Percentiles rank a stretch among this genome's conserved stretches.
Conservation (phyloP, 2,797 vertebrate genomes). For the Synanceia verrucosa region DNA sequence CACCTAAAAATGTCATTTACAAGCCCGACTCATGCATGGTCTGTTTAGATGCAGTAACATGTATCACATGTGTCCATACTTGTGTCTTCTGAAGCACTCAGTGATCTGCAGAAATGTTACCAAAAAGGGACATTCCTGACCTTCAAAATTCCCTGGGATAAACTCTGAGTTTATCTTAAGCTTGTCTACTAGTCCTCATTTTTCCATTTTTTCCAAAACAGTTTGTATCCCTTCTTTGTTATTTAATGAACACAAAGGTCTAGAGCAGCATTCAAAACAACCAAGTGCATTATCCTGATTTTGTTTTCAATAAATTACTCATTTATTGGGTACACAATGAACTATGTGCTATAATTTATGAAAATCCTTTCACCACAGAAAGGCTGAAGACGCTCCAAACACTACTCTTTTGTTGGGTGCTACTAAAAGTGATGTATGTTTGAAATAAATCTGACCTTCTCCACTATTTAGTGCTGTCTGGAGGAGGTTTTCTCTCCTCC, state of each 20-base stretch:
- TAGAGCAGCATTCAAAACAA: not conserved
- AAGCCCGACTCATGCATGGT: not conserved
- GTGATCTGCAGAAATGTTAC: not conserved
- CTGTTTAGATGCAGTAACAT: not conserved
- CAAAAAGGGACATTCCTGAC: not conserved
- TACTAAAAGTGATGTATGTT: slow-evolving; percentile 52
- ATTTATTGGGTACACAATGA: slow-evolving; percentile 16
- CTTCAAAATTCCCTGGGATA: not conserved
- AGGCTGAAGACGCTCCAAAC: slow-evolving; percentile 1
- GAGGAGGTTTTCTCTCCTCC: not conserved
- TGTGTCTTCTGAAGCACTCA: not conserved
- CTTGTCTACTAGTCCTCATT: not conserved
- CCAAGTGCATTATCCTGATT: slow-evolving; percentile 15
- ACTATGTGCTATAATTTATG: slow-evolving; percentile 10
- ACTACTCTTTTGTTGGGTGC: slow-evolving; percentile 3
- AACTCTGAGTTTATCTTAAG: not conserved
- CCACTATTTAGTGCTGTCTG: slow-evolving; percentile 44
- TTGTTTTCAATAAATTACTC: slow-evolving; percentile 3
- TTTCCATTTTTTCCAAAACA: no score
- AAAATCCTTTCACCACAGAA: not conserved
- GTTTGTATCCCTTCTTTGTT: not conserved
- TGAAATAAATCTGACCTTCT: slow-evolving; percentile 62
- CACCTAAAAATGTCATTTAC: not conserved
- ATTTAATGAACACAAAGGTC: not conserved
- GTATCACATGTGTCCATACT: fast-evolving